Evolutionary conservation across 2,113 vertebrate genomes (phyloP), one percentile per base, ranked within the genome.

Genomic region (Chrysemys picta): DNA sequence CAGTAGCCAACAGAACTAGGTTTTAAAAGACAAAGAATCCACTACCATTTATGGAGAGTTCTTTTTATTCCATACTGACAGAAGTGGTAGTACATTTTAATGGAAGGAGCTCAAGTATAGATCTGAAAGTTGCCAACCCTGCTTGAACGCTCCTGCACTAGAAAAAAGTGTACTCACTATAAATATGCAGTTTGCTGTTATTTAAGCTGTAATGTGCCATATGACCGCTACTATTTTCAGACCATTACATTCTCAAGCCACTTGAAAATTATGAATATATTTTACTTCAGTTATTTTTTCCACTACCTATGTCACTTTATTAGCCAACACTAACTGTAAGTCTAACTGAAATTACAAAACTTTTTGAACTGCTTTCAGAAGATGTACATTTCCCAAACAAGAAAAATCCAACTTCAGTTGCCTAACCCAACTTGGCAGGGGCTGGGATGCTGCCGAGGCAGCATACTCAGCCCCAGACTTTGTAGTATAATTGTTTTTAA

Each of bases 351-450:
- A 7, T 10, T 29, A 89, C 3, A 3, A 1, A 75, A n/a, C 59
- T 49, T 96, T 53, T 57, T 94, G 45, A 87, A 89, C 50, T 47
- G 80, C 5, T 88, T 14, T 65, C 4, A 42, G 54, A 89, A 91
- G 52, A 75, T 2, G 31, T 8, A 13, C 0, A 0, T 11, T 12
- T 38, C 42, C 45, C 82, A 94, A 89, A 42, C 53, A 1, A 76
- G 31, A 82, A 35, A 53, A 79, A 27, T 78, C 81, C 47, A 84
- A 11, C 19, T 25, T 42, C 85, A 95, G 72, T 45, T 47, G 89
- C 76, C 16, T 83, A 87, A 69, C 16, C 31, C 90, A 49, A 13
- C 45, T 76, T 3, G 78, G 8, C 6, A 21, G 4, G 35, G 82
- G 91, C 29, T 79, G 13, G 21, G 85, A 84, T 4, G 22, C 0